Evolutionary conservation across 1,140 invertebrate species (phyloP).

Genomic region (Bathynomus jamesi): DNA sequence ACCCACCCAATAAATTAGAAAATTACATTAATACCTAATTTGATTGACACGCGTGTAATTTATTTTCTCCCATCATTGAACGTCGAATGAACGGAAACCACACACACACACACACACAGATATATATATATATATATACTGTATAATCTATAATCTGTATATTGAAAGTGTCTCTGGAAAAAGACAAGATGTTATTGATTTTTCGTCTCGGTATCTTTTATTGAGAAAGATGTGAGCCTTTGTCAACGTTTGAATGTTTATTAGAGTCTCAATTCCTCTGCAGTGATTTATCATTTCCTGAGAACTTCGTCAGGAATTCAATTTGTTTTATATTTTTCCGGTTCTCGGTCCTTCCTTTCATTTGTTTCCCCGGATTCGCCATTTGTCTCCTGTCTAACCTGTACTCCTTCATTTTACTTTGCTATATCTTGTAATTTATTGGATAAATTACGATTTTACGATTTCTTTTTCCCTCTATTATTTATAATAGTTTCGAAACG

Average conservation of each 20-base stretch:
- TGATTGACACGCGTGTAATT: too few relatives aligned
- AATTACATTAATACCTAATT: too few relatives aligned
- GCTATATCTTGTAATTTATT: neutral
- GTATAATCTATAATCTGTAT: neutral
- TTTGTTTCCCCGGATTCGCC: too few relatives aligned
- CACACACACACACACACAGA: neutral
- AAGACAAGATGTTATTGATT: neutral
- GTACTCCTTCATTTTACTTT: too few relatives aligned
- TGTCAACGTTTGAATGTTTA: neutral
- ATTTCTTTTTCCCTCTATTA: neutral
- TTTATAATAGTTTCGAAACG: neutral
- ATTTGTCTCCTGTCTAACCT: too few relatives aligned
- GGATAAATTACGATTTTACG: neutral
- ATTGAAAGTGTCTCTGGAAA: neutral
- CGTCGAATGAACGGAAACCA: too few relatives aligned
- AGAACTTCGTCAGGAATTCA: neutral
- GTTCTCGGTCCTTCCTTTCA: neutral
- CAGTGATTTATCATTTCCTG: neutral
- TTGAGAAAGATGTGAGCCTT: neutral
- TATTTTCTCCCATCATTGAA: too few relatives aligned
- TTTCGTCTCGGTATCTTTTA: neutral
- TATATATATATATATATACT: slow-evolving; percentile 3
- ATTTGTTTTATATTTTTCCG: neutral
- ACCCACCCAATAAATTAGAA: too few relatives aligned
- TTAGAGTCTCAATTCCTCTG: neutral